Evolutionary conservation across 1,140 invertebrate species (phyloP).

Genomic region (Potamilus streckersoni): DNA sequence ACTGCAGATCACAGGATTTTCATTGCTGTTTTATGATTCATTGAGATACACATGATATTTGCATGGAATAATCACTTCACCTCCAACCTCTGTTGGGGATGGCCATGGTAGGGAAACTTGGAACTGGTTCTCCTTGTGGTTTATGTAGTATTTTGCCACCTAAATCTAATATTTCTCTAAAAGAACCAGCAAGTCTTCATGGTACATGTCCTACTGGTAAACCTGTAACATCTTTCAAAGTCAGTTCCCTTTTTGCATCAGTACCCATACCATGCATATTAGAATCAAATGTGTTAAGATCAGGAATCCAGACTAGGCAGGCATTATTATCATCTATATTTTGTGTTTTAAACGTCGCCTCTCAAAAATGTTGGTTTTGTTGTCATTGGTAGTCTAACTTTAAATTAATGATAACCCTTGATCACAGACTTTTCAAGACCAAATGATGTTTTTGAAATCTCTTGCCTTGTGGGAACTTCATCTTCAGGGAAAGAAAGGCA

Average conservation of each 20-base stretch:
- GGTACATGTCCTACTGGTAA: constrained; percentile 25
- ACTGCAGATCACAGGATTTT: too few relatives aligned
- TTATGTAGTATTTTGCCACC: constrained; percentile 5
- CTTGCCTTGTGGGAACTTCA: too few relatives aligned
- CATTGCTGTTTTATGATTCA: too few relatives aligned
- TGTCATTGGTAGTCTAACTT: constrained; percentile 8
- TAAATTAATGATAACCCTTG: constrained; percentile 13
- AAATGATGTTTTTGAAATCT: too few relatives aligned
- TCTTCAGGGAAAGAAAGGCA: too few relatives aligned
- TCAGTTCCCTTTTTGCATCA: constrained; percentile 6
- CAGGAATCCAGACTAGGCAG: constrained; percentile 19
- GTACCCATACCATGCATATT: constrained; percentile 8
- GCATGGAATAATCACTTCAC: background rate
- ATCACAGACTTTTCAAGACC: constrained; percentile 7
- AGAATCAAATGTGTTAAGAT: background rate
- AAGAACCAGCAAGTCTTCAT: constrained; percentile 2
- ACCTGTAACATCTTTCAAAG: constrained; percentile 8
- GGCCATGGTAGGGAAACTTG: constrained; percentile 22
- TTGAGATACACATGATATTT: too few relatives aligned
- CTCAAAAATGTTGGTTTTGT: constrained; percentile 1
- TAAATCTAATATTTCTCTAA: constrained; percentile 9
- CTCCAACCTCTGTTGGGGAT: constrained; percentile 11
- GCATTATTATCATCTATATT: constrained; percentile 8
- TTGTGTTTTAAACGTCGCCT: constrained; percentile 6
- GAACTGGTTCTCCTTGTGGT: constrained; percentile 8